These are phyloP conservation scores for Tetrao urogallus DNA, from an alignment of 2,113 vertebrate genomes.

Conservation along the genomic window DNA sequence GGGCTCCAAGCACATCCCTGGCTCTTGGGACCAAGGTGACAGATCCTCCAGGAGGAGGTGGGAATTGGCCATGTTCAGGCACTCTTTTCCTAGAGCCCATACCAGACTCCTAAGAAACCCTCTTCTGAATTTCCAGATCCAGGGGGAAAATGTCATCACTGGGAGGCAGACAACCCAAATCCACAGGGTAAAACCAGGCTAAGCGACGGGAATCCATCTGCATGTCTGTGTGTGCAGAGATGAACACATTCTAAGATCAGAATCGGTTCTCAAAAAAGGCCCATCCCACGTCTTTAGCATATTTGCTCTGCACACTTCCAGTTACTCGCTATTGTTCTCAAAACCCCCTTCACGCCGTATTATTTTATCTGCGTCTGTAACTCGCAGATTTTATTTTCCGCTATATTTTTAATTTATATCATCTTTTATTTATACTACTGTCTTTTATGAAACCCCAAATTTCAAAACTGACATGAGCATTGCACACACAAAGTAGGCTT, in stretches of 20 bases:
- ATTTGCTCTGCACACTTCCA: neutral
- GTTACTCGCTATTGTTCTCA: conserved; percentile 20
- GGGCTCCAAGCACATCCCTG: neutral
- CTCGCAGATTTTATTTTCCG: neutral
- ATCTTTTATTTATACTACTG: conserved; percentile 69
- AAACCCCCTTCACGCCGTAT: neutral
- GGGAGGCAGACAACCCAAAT: neutral
- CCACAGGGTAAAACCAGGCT: neutral
- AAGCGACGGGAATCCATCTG: neutral
- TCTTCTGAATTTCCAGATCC: neutral
- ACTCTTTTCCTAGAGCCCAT: neutral
- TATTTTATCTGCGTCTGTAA: neutral
- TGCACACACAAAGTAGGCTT: conserved; percentile 40
- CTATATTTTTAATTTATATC: conserved; percentile 61
- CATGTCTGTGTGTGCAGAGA: neutral
- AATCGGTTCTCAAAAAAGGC: neutral
- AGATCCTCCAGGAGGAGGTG: neutral
- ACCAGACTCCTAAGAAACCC: neutral
- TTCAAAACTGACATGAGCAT: conserved; percentile 67
- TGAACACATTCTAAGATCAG: neutral
- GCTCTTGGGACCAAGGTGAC: neutral
- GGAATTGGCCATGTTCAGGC: neutral
- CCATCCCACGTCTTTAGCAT: neutral
- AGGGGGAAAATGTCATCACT: neutral
- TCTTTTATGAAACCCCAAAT: conserved; percentile 61